Base-by-base conservation (phyloP, 2,888 invertebrate genomes). In the Stenolophus ochropezus region DNA sequence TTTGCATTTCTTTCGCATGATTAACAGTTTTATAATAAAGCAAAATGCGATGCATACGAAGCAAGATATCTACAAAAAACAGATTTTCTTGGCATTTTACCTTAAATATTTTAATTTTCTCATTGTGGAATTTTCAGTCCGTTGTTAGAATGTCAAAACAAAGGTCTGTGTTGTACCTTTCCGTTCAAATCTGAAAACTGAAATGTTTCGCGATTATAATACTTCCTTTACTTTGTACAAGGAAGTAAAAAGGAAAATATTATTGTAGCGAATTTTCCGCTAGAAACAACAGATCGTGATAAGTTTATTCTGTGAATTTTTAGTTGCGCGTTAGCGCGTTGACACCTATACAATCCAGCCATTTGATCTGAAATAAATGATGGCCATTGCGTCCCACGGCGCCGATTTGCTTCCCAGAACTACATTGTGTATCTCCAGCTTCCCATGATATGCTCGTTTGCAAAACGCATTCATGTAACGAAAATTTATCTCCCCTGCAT, bases 391-490 rank as follows among this genome's bases (percentile, higher is more conserved):
- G 21, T 56, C 56, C 56, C 56, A 56, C 56, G 56, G 18, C 56
- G 18, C 56, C 20, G 20, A 56, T 56, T 56, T 56, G 56, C 56
- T 56, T 56, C 56, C 56, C 20, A 56, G 56, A 56, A 56, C 21
- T 56, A 56, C 56, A 56, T 56, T 56, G 56, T 56, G 20, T 56
- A 56, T 56, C 21, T 56, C 56, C 56, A 56, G 21, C 11, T 20
- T 56, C 21, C 53, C 56, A 56, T 56, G 56, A 56, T 56, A 56
- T 56, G 56, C 56, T 56, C 56, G 56, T 56, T 56, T 56, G 56
- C 56, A 56, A 56, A 56, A 56, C 56, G 56, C 56, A 56, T 56
- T 56, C 56, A 56, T 56, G 56, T 56, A 56, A 21, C 21, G 18
- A 21, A 56, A 56, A 56, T 56, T 56, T 56, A 56, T 56, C 18